Evolutionary conservation across 2,888 invertebrate species (phyloP).

Genomic region (Heteromyza rotundicornis): DNA sequence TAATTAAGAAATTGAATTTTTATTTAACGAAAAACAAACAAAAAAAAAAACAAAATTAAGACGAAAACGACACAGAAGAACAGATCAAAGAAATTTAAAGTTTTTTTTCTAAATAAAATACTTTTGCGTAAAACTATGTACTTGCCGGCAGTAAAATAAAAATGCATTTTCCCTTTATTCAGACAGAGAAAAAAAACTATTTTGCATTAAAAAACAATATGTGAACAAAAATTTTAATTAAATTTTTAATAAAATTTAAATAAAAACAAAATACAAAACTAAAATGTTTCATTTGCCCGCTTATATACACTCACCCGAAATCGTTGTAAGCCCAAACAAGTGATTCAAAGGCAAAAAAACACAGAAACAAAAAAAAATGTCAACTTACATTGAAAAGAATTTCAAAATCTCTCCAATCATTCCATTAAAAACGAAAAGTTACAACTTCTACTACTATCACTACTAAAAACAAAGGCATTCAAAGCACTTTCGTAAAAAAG

Average conservation of each 20-base stretch:
- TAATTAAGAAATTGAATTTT: not conserved
- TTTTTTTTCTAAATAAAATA: too few species aligned
- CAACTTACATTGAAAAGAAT: constrained; percentile 14
- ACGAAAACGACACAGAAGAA: too few species aligned
- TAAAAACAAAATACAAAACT: not conserved
- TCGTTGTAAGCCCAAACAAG: not conserved
- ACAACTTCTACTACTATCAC: constrained; percentile 12
- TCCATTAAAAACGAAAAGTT: constrained; percentile 32
- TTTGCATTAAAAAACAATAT: too few species aligned
- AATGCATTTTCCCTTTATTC: too few species aligned
- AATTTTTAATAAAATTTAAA: not conserved
- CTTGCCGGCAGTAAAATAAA: too few species aligned
- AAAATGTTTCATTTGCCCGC: not conserved
- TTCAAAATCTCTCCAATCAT: constrained; percentile 34
- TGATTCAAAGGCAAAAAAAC: not conserved
- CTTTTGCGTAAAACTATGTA: too few species aligned
- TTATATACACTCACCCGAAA: not conserved
- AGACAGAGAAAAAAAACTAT: too few species aligned
- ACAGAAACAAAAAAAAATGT: constrained; percentile 15
- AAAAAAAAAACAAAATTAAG: constrained; percentile 17
- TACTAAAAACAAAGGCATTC: too few species aligned
- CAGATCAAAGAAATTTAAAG: too few species aligned
- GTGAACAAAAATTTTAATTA: too few species aligned
- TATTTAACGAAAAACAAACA: not conserved
- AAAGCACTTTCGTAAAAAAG: too few species aligned